phyloP scores from a whole-genome alignment of 2,888 invertebrate genomes.

The Catocala fraxini region DNA sequence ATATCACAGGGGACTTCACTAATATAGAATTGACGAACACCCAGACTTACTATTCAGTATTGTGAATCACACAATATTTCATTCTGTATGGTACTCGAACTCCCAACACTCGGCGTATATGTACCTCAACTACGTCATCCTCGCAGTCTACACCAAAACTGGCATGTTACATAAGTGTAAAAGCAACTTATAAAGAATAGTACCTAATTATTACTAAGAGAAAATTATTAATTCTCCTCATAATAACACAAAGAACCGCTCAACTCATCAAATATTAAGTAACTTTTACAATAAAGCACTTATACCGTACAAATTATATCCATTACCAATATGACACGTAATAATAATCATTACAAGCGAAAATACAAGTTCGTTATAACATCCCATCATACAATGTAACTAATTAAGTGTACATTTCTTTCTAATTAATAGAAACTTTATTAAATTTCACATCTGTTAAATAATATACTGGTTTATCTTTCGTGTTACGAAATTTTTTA shows the following conservation, averaged over 20 bases:
- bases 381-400: constrained; percentile 15
- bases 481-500: constrained; percentile 40
- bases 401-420: constrained; percentile 16
- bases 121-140: too few species aligned
- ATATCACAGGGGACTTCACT: too few species aligned
- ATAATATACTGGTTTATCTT: constrained; percentile 45
- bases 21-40: too few species aligned
- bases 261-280: constrained; percentile 4
- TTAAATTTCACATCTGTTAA: constrained; percentile 59
- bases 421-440: constrained; percentile 46
- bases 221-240: too few species aligned
- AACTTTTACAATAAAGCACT: constrained; percentile 10
- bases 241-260: background rate
- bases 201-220: too few species aligned
- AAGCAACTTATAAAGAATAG: too few species aligned
- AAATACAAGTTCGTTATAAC: constrained; percentile 17
- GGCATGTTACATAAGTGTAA: too few species aligned
- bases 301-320: constrained; percentile 16
- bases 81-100: too few species aligned
- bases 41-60: too few species aligned
- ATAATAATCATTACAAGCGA: constrained; percentile 29
- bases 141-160: too few species aligned
- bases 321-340: constrained; percentile 26
- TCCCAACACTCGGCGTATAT: too few species aligned
- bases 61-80: too few species aligned